Conservation (phyloP, 92 coral and sea anemone genomes). For the Zoanthus gigantus region DNA sequence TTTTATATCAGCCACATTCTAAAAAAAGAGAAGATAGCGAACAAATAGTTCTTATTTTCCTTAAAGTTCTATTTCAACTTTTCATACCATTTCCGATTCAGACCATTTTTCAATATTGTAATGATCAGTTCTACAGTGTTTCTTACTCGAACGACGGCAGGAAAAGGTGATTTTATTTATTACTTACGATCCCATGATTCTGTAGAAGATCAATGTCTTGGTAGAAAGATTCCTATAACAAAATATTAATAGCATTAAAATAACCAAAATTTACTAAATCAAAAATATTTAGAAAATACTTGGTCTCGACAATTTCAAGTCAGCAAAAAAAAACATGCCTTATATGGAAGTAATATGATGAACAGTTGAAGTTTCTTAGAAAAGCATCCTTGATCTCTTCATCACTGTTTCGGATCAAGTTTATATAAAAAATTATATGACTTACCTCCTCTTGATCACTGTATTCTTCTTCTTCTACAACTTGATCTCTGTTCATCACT, state of each 20-base stretch:
- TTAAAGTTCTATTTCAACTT: too few relatives aligned
- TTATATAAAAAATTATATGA: not conserved
- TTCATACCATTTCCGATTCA: too few relatives aligned
- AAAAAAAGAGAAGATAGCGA: conserved; percentile 1
- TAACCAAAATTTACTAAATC: too few relatives aligned
- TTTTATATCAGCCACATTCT: conserved; percentile 98
- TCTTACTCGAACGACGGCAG: too few relatives aligned
- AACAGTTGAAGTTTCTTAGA: too few relatives aligned
- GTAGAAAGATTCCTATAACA: conserved; percentile 87
- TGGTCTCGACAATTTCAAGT: not conserved
- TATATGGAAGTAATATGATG: too few relatives aligned
- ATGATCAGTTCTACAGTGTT: too few relatives aligned
- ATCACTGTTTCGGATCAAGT: not conserved
- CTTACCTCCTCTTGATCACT: conserved; percentile 89
- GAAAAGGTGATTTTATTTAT: too few relatives aligned
- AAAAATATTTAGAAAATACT: too few relatives aligned
- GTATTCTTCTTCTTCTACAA: conserved; percentile 79
- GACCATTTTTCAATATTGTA: too few relatives aligned
- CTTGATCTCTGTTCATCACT: conserved; percentile 74
- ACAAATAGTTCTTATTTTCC: not conserved
- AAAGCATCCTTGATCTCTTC: not conserved
- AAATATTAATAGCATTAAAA: conserved; percentile 4
- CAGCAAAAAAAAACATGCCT: too few relatives aligned
- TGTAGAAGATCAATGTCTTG: conserved; percentile 94
- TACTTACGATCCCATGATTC: conserved; percentile 96